Conservation (phyloP, 2,113 vertebrate species). For the Nettapus auritus region DNA sequence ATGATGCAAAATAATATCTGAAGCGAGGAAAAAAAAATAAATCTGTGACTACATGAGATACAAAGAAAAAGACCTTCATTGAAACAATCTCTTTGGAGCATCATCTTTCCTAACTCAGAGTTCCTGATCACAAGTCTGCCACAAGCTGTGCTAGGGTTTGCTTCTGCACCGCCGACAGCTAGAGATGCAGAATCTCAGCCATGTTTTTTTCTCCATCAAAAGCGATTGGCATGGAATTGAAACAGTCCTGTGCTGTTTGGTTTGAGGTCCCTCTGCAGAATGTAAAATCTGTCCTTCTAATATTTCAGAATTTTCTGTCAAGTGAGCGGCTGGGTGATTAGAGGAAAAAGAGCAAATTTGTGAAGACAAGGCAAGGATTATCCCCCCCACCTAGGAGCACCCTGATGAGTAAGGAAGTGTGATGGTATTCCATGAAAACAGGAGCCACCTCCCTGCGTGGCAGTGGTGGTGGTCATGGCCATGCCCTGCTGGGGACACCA, state of each 20-base stretch:
- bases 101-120: not conserved
- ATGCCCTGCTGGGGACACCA: rapidly evolving
- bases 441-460: not conserved
- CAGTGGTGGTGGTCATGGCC: rapidly evolving
- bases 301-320: not conserved
- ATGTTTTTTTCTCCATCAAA: not conserved
- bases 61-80: not conserved
- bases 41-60: not conserved
- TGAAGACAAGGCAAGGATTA: not conserved
- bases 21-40: not conserved
- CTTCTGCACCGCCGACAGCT: not conserved
- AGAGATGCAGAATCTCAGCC: not conserved
- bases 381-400: not conserved
- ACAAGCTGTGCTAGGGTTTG: not conserved
- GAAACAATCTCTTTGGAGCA: not conserved
- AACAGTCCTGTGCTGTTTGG: not conserved
- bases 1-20: slow-evolving; percentile 20
- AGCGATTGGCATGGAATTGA: not conserved
- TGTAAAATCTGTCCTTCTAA: not conserved
- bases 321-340: not conserved
- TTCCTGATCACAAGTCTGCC: not conserved
- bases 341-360: not conserved
- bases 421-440: too few relatives aligned
- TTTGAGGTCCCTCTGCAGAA: not conserved
- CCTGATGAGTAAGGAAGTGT: too few relatives aligned